Conservation (phyloP, 2,797 vertebrate genomes). For the Triplophysa yarkandensis region DNA sequence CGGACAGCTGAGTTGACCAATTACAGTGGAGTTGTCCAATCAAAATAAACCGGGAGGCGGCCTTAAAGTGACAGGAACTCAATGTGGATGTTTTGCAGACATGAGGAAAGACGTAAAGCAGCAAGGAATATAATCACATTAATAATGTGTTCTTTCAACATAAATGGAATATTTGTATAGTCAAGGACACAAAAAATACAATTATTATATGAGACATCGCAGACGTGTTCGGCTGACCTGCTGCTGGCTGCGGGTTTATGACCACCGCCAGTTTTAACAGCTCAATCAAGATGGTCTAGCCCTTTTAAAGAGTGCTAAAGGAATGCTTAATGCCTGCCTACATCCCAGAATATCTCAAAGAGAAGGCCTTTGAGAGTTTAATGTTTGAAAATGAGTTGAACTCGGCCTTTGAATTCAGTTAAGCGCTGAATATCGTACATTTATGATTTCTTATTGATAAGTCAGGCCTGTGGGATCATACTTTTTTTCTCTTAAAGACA, state of each 20-base stretch:
- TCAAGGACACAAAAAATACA: too few relatives aligned
- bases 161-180: too few relatives aligned
- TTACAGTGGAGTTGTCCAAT: too few relatives aligned
- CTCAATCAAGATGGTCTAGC: constrained; percentile 5
- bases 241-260: neutral
- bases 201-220: neutral
- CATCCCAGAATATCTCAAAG: constrained; percentile 31
- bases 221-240: neutral
- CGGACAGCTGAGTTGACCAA: too few relatives aligned
- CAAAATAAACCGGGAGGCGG: too few relatives aligned
- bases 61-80: too few relatives aligned
- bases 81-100: too few relatives aligned
- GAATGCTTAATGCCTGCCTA: constrained; percentile 39
- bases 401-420: constrained; percentile 38
- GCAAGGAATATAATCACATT: too few relatives aligned
- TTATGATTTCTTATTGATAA: constrained; percentile 48
- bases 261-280: neutral
- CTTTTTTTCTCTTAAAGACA: constrained; percentile 30
- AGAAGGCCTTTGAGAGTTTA: constrained; percentile 28
- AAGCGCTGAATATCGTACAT: constrained; percentile 40
- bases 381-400: constrained; percentile 45
- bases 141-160: too few relatives aligned
- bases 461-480: constrained; percentile 12
- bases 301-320: constrained; percentile 2
- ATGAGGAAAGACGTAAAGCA: too few relatives aligned